phyloP scores from a whole-genome alignment of 2,113 vertebrate genomes.

The Peromyscus leucopus region DNA sequence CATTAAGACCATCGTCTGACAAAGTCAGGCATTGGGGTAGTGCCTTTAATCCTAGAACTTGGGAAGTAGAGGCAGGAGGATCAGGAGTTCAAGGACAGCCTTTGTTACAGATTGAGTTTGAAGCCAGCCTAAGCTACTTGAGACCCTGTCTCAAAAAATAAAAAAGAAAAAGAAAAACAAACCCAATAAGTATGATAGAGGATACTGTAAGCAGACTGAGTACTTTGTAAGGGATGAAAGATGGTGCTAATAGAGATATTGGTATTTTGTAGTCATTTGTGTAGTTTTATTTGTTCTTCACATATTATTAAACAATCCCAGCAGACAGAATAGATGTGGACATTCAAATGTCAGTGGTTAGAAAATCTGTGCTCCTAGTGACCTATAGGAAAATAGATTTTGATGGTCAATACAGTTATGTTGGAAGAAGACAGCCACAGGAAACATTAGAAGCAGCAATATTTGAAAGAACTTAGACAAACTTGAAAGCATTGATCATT shows the following conservation, averaged over 20 bases:
- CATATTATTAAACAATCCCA: slow-evolving; percentile 15
- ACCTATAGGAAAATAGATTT: slow-evolving; percentile 16
- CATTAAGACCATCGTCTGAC: slow-evolving; percentile 9
- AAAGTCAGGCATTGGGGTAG: not conserved
- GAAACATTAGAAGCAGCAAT: slow-evolving; percentile 27
- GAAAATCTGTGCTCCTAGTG: not conserved
- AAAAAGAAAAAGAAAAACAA: not conserved
- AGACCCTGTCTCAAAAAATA: not conserved
- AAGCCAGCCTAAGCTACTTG: not conserved
- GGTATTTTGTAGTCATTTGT: slow-evolving; percentile 16
- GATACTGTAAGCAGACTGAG: not conserved
- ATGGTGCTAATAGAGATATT: slow-evolving; percentile 43
- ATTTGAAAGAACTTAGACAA: slow-evolving; percentile 54
- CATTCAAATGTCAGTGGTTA: slow-evolving; percentile 4
- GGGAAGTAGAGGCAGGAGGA: not conserved
- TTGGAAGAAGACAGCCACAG: slow-evolving; percentile 32
- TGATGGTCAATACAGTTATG: not conserved
- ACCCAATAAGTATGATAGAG: not conserved
- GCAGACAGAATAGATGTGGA: not conserved
- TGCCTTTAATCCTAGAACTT: not conserved
- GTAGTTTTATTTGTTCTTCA: slow-evolving; percentile 43
- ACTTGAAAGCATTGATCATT: not conserved
- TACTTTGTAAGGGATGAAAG: slow-evolving; percentile 42
- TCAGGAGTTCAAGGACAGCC: not conserved
- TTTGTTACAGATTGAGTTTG: not conserved